Percentiles rank a stretch among this genome's conserved stretches.
Conservation (phyloP, 2,797 vertebrate genomes). For the Lophotriccus pileatus region DNA sequence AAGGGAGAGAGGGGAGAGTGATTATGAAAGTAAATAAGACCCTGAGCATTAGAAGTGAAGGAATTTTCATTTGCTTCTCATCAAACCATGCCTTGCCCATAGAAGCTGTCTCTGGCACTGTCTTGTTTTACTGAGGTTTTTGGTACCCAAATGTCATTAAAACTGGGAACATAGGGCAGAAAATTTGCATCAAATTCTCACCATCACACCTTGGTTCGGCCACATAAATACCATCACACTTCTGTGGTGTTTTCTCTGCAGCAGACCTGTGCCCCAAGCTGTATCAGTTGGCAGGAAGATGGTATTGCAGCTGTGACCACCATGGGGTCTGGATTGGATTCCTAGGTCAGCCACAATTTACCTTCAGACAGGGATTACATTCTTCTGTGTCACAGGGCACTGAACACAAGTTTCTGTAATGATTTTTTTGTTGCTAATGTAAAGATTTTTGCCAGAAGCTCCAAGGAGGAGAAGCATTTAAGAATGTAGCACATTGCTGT, state of each 20-base stretch:
- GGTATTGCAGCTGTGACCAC: not conserved
- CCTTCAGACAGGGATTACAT: not conserved
- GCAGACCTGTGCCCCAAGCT: fast-evolving
- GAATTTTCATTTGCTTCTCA: not conserved
- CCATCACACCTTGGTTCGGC: not conserved
- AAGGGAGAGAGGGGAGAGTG: not conserved
- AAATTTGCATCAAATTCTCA: not conserved
- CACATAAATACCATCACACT: not conserved
- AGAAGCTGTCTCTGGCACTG: not conserved
- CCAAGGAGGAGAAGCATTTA: not conserved
- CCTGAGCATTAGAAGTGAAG: not conserved
- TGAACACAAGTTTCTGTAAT: not conserved
- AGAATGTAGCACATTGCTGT: not conserved
- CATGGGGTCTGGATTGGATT: not conserved
- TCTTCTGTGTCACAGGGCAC: not conserved
- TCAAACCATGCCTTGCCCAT: not conserved
- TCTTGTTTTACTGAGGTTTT: not conserved
- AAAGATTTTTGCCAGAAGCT: not conserved
- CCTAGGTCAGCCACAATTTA: not conserved
- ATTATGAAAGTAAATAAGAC: not conserved
- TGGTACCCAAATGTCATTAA: not conserved
- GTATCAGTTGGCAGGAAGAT: not conserved
- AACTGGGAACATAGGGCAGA: not conserved
- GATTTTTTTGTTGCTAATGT: not conserved
- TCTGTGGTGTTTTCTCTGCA: not conserved